Base-by-base conservation (phyloP, 2,113 vertebrate genomes). In the Campylorhamphus procurvoides region DNA sequence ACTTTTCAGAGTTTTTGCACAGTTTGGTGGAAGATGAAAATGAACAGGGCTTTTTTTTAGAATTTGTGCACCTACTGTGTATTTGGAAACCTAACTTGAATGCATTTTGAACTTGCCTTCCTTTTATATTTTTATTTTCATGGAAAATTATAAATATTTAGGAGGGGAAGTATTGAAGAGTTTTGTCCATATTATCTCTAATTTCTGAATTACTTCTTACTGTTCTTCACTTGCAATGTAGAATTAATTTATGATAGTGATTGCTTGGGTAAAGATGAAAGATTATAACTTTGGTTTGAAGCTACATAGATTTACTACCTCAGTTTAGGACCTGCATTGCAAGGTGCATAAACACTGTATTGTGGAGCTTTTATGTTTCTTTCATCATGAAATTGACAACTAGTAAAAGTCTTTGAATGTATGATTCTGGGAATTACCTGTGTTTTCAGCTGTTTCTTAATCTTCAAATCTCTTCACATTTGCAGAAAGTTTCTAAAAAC, bases 91-190 rank as follows among this genome's bases (percentile, higher is more conserved):
- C 24, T 59, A 67, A 47, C 33, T 74, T 39, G 53, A 93, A 87
- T 76, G 74, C 73, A 68, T 77, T 93, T 94, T 93, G 82, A 93
- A 29, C 87, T 90, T 89, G 74, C 78, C 60, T 96, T 96, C 84
- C 85, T n/a, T 87, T 78, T 74, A 40, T 67, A 86, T 84, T 71
- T 3, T 40, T 23, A 22, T 31, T 72, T 92, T 64, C 62, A 8
- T 55, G 84, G 25, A 66, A 89, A 94, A 77, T 29, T 46, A 6
- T 8, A 35, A 76, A 77, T 85, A 44, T n/a, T 72, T 85, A 40
- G 20, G 14, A 74, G 47, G 22, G 55, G 52, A 96, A 95, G 64
- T 76, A 46, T 0, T 81, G 37, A 84, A 59, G 25, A 35, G 19
- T 94, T 97, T 49, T 80, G 6, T 67, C 78, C 28, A 3, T 56